These are phyloP conservation scores for Typhlichthys subterraneus DNA, from an alignment of 2,797 vertebrate genomes.

Conservation along the genomic window DNA sequence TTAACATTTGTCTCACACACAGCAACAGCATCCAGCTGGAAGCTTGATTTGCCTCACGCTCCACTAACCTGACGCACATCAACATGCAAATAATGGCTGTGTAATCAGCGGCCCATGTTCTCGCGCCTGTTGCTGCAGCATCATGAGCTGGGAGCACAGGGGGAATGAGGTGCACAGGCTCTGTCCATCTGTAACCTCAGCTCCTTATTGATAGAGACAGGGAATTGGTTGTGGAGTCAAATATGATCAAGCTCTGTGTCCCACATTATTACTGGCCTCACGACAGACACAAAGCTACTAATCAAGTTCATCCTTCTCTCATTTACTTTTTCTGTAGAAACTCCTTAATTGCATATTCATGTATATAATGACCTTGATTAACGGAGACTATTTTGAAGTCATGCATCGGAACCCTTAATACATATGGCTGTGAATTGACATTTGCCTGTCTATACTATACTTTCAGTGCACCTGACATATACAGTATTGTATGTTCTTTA, in stretches of 20 bases:
- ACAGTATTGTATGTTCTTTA: too few species aligned
- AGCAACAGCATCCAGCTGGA: constrained; percentile 59
- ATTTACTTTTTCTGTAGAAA: not conserved
- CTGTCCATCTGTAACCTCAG: constrained; percentile 32
- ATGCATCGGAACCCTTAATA: too few species aligned
- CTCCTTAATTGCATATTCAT: not conserved
- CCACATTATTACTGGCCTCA: not conserved
- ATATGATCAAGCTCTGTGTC: not conserved
- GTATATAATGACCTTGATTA: too few species aligned
- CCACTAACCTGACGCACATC: constrained; percentile 49
- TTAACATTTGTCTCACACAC: constrained; percentile 48
- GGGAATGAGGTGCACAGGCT: constrained; percentile 13
- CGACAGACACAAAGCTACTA: not conserved
- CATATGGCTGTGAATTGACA: too few species aligned
- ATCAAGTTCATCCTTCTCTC: too few species aligned
- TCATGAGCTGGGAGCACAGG: constrained; percentile 11
- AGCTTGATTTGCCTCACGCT: constrained; percentile 54
- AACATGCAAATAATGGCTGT: constrained; percentile 56
- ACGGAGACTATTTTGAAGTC: too few species aligned
- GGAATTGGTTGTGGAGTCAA: not conserved
- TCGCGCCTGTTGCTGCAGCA: constrained; percentile 52
- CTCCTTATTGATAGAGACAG: constrained; percentile 3
- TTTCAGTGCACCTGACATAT: too few species aligned
- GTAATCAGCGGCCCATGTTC: constrained; percentile 51
- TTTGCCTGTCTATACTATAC: too few species aligned